phyloP scores from a whole-genome alignment of 2,888 invertebrate species.

The Digitonthophagus gazella region DNA sequence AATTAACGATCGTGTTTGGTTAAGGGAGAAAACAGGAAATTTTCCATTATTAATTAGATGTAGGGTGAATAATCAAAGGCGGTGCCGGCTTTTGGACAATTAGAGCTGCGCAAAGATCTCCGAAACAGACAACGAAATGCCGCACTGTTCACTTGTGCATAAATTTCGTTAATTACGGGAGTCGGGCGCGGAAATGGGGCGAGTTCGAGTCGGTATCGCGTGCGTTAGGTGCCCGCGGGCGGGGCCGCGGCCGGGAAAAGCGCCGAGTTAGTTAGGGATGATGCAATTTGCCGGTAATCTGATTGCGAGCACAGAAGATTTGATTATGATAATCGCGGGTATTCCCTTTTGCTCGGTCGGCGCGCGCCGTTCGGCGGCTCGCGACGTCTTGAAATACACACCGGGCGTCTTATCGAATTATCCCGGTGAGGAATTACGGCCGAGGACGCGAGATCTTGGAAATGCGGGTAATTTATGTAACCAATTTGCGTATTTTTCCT shows the following conservation, averaged over 20 bases:
- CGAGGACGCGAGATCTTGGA: background rate
- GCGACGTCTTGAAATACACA: constrained; percentile 34
- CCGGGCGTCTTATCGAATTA: constrained; percentile 18
- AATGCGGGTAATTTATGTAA: background rate
- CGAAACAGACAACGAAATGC: constrained; percentile 12
- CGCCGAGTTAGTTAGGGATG: constrained; percentile 48
- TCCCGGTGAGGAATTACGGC: background rate
- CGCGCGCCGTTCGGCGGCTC: constrained; percentile 14
- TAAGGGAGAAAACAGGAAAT: constrained; percentile 12
- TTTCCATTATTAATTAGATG: constrained; percentile 25
- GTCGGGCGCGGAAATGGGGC: constrained; percentile 33
- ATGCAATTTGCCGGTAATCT: constrained; percentile 48
- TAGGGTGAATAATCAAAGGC: constrained; percentile 26
- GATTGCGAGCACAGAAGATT: constrained; percentile 46
- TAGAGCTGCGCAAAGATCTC: constrained; percentile 18
- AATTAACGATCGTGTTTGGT: background rate
- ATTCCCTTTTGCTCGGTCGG: constrained; percentile 35
- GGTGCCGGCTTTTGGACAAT: constrained; percentile 26
- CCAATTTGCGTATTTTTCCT: background rate
- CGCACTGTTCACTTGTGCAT: constrained; percentile 30
- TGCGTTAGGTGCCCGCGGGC: constrained; percentile 32
- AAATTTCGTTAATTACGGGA: constrained; percentile 34
- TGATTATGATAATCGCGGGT: constrained; percentile 49
- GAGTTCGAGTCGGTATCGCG: constrained; percentile 34
- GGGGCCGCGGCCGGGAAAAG: constrained; percentile 25